Evolutionary conservation across 2,797 vertebrate genomes (phyloP).

Genomic region (Schizopygopsis pylzovi): DNA sequence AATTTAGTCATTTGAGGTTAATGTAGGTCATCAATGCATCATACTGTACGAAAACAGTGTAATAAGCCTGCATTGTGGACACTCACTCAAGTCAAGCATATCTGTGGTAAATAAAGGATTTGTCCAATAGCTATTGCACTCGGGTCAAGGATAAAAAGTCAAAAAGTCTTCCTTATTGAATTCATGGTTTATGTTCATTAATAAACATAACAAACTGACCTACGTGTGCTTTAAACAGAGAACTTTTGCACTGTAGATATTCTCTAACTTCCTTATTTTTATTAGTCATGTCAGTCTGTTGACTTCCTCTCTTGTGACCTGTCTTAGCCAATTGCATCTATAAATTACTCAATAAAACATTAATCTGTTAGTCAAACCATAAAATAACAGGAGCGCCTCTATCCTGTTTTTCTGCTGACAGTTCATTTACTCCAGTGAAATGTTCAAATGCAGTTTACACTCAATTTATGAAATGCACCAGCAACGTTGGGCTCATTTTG

Average conservation of each 20-base stretch:
- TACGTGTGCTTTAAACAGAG: too few relatives aligned
- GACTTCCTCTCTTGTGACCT: slow-evolving; percentile 32
- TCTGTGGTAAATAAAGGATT: slow-evolving; percentile 44
- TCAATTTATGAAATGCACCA: too few relatives aligned
- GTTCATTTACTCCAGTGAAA: background rate
- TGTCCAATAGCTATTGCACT: background rate
- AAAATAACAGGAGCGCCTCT: background rate
- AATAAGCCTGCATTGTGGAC: slow-evolving; percentile 4
- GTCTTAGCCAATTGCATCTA: slow-evolving; percentile 22
- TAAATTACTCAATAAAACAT: slow-evolving; percentile 21
- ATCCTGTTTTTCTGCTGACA: slow-evolving; percentile 34
- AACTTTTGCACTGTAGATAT: too few relatives aligned
- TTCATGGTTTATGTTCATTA: too few relatives aligned
- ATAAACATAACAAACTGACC: too few relatives aligned
- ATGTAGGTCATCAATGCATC: background rate
- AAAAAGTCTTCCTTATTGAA: too few relatives aligned
- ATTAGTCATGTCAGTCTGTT: background rate
- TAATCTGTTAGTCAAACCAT: slow-evolving; percentile 5
- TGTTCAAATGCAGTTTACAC: background rate
- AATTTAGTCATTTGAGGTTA: background rate
- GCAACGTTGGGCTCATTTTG: too few relatives aligned
- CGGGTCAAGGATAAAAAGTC: background rate
- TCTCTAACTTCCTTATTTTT: too few relatives aligned
- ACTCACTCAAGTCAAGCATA: slow-evolving; percentile 11
- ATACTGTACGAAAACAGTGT: background rate